phyloP scores from a whole-genome alignment of 2,113 vertebrate species.

The Sceloporus undulatus region DNA sequence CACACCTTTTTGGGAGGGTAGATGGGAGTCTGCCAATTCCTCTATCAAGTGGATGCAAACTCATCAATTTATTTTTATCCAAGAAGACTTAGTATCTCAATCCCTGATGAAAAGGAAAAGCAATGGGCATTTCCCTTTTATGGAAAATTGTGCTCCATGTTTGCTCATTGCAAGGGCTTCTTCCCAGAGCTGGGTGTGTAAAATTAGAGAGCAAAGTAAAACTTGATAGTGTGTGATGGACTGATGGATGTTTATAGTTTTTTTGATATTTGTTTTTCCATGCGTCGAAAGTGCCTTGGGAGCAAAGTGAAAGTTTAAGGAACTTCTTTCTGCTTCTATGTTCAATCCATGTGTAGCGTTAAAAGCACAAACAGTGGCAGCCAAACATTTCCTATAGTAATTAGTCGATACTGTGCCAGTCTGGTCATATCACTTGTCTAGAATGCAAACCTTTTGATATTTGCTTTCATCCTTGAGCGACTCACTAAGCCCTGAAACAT shows the following conservation, averaged over 20 bases:
- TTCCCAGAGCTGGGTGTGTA: not conserved
- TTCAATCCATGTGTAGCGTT: not conserved
- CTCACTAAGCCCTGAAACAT: too few species aligned
- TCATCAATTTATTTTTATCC: too few species aligned
- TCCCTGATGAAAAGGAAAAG: not conserved
- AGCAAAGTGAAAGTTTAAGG: not conserved
- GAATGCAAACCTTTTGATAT: too few species aligned
- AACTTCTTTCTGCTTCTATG: not conserved
- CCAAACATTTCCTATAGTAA: not conserved
- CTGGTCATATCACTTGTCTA: too few species aligned
- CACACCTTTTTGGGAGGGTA: not conserved
- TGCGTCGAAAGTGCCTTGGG: not conserved
- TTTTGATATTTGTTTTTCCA: not conserved
- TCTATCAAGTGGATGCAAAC: too few species aligned
- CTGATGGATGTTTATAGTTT: not conserved
- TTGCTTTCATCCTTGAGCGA: too few species aligned
- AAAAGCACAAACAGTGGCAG: not conserved
- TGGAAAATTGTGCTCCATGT: not conserved
- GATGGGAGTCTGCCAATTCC: too few species aligned
- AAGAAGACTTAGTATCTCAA: not conserved
- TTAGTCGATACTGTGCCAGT: too few species aligned
- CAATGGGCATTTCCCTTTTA: not conserved
- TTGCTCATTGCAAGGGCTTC: not conserved
- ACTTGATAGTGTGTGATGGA: not conserved
- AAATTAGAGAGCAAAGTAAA: not conserved